Conservation (phyloP, 1,140 invertebrate genomes). For the Aphidius gifuensis region DNA sequence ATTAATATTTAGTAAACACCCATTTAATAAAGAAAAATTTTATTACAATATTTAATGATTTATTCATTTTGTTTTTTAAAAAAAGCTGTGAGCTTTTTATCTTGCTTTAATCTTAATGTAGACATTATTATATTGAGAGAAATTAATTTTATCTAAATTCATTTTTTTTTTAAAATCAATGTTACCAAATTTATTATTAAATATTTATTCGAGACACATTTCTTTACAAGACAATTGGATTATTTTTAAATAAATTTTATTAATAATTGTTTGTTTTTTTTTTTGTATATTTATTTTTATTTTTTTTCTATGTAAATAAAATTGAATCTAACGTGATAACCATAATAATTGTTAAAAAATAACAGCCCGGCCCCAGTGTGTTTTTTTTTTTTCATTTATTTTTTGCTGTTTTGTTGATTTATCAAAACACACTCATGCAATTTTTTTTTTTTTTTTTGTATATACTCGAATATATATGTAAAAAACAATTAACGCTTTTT, state of each 20-base stretch:
- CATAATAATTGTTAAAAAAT: too few relatives aligned
- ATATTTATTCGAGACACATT: too few relatives aligned
- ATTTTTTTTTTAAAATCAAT: too few relatives aligned
- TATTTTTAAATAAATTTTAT: too few relatives aligned
- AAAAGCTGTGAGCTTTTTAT: constrained; percentile 1
- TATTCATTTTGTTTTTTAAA: constrained; percentile 10
- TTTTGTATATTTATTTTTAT: too few relatives aligned
- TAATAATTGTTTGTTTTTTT: too few relatives aligned
- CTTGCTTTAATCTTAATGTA: neutral
- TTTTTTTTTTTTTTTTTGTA: constrained; percentile 27
- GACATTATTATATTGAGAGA: neutral
- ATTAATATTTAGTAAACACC: constrained; percentile 48
- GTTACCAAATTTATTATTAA: too few relatives aligned
- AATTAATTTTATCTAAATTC: neutral
- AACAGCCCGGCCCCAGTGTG: too few relatives aligned
- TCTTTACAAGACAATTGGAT: too few relatives aligned
- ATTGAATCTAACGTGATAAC: too few relatives aligned
- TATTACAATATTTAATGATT: constrained; percentile 47
- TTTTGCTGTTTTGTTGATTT: neutral
- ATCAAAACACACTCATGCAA: too few relatives aligned
- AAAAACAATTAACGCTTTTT: constrained; percentile 49
- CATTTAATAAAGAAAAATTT: constrained; percentile 56
- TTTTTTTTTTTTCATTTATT: constrained; percentile 12
- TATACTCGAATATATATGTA: constrained; percentile 49
- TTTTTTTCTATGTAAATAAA: too few relatives aligned